phyloP scores from a whole-genome alignment of 2,888 invertebrate species.

The Apomyelois bistriatella region DNA sequence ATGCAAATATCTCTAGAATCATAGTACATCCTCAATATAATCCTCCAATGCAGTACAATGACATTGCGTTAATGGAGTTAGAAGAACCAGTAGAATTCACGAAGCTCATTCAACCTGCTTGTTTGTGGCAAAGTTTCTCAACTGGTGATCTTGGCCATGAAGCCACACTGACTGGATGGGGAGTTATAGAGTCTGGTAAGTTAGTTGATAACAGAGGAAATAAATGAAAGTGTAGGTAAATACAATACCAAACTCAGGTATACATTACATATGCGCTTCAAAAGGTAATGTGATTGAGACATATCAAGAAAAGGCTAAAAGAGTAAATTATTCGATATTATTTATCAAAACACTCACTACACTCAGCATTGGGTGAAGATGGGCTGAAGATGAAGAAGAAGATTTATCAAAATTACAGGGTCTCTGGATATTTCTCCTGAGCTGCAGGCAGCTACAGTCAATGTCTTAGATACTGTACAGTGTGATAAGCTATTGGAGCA shows the following conservation, averaged over 20 bases:
- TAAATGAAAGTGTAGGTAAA: no score
- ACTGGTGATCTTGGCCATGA: slow-evolving; percentile 27
- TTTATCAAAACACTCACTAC: no score
- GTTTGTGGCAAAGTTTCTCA: slow-evolving; percentile 36
- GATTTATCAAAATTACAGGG: slow-evolving; percentile 27
- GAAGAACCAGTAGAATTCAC: slow-evolving; percentile 32
- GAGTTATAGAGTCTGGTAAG: slow-evolving; percentile 43
- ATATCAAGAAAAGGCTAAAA: no score
- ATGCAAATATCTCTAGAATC: slow-evolving; percentile 15
- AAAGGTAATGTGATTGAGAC: no score
- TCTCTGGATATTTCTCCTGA: slow-evolving; percentile 36
- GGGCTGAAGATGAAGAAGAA: no score
- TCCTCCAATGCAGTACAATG: slow-evolving; percentile 41
- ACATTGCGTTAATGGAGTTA: slow-evolving; percentile 54
- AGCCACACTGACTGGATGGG: slow-evolving; percentile 54
- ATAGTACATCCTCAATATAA: slow-evolving; percentile 17
- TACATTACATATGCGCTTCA: no score
- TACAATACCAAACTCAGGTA: no score
- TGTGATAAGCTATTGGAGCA: slow-evolving; percentile 37
- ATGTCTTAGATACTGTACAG: slow-evolving; percentile 36
- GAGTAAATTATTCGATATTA: no score
- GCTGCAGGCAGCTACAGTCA: slow-evolving; percentile 45
- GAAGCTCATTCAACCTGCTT: slow-evolving; percentile 48
- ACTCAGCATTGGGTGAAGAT: no score
- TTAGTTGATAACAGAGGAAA: neutral